Evolutionary conservation across 2,113 vertebrate species (phyloP).

Genomic region (Rynchops niger): DNA sequence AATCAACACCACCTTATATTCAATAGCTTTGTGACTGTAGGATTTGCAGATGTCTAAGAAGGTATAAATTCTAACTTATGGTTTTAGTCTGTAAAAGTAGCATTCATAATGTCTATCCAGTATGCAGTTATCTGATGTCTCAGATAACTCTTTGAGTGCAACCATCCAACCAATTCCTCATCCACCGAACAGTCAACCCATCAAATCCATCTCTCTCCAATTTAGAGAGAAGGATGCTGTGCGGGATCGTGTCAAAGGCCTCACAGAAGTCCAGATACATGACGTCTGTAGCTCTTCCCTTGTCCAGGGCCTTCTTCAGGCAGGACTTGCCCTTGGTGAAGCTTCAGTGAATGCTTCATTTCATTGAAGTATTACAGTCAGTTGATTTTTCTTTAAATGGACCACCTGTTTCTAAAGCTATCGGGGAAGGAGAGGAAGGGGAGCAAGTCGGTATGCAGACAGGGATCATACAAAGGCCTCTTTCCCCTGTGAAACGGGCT

Average conservation of each 20-base stretch:
- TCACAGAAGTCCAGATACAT: no score
- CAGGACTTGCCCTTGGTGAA: background rate
- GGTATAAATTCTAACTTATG: background rate
- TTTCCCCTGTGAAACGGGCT: background rate
- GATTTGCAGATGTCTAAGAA: background rate
- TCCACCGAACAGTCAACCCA: no score
- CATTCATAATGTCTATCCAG: background rate
- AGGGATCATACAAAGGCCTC: background rate
- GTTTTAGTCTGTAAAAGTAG: background rate
- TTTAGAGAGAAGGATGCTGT: no score
- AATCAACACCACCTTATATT: background rate
- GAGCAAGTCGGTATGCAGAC: background rate
- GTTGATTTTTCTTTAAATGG: background rate
- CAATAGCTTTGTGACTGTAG: background rate
- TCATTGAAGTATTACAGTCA: background rate
- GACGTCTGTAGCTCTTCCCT: no score
- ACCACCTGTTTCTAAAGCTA: background rate
- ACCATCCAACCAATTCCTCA: no score
- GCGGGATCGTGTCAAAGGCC: no score
- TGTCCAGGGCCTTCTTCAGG: no score
- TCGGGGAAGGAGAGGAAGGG: background rate
- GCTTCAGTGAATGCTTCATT: background rate
- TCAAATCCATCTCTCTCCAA: no score
- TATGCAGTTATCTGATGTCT: no score
- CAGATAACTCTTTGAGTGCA: no score